Evolutionary conservation across 1,140 invertebrate species (phyloP), one percentile per base, ranked within the genome.

Genomic region (Apolygus lucorum): DNA sequence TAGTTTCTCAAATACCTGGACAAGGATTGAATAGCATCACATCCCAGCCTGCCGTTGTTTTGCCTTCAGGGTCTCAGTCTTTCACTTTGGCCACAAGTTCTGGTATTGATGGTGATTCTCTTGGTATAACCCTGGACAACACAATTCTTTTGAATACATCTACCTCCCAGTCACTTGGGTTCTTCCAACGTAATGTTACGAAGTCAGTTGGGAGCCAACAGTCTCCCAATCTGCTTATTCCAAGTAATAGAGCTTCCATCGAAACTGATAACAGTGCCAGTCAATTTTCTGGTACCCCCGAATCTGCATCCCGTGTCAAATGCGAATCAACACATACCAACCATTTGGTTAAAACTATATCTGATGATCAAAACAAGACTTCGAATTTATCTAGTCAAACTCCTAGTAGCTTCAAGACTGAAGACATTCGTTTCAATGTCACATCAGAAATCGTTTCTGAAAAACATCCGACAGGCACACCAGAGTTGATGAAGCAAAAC

Each of bases 1-100:
- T 74, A 4, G 71, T 74, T 14, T 63, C 59, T n/a, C 27, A 68
- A 27, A 68, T 70, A 26, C 66, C 74, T 49, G 68, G 74, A 24
- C 73, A 76, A 34, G 71, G 71, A 34, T 24, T 75, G 13, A 69
- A 63, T 24, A 70, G 13, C 27, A 28, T 71, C 67, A 71, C 69
- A 63, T 73, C 70, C 42, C 75, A 74, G 25, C 74, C 73, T 28
- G 69, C 75, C 24, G 75, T 76, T 52, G 75, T 76, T 27, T 63
- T 76, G 29, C 74, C 74, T 25, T 67, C 73, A 52, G 71, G 71
- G 1, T 70, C 70, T 52, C 71, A 72, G n/a, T 67, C 71, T 2
- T 72, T 74, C 49, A 73, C 74, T 8, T 67, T 74, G 26, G 34
- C 34, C 17, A 49, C 73, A 2, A 63, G 70, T 52, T 63, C 63